Conservation (phyloP, 2,888 invertebrate genomes). For the Rhopalosiphum nymphaeae region DNA sequence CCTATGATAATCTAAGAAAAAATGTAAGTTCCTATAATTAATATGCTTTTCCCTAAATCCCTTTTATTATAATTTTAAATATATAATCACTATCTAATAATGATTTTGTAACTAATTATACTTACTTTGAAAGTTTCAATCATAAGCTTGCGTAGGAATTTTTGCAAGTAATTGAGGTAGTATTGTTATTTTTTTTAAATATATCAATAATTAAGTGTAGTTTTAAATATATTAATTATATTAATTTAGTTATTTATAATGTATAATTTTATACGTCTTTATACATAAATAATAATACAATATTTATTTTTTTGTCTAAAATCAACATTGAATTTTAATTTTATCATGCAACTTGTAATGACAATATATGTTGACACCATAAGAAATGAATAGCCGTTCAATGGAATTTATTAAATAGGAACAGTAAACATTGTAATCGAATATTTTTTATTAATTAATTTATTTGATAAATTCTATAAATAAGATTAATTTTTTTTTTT, state of each 20-base stretch:
- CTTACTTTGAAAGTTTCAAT: not conserved
- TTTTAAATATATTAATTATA: not conserved
- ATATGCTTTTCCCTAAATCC: no score
- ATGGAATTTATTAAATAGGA: not conserved
- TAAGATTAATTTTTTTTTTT: not conserved
- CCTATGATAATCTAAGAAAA: not conserved
- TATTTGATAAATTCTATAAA: not conserved
- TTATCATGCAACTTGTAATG: not conserved
- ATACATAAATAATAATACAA: not conserved
- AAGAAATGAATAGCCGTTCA: not conserved
- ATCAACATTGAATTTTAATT: not conserved
- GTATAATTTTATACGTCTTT: not conserved
- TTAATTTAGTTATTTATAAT: not conserved
- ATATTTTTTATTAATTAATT: not conserved
- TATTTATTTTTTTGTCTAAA: not conserved
- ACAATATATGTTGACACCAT: not conserved
- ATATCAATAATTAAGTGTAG: not conserved
- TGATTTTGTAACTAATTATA: not conserved
- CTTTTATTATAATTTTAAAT: not conserved
- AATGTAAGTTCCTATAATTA: not conserved
- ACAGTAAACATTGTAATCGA: not conserved
- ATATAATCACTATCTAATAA: not conserved
- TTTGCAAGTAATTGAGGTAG: not conserved
- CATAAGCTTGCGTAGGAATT: not conserved
- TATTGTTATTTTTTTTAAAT: not conserved